phyloP scores from a whole-genome alignment of 2,797 vertebrate genomes.

The Anguilla anguilla region DNA sequence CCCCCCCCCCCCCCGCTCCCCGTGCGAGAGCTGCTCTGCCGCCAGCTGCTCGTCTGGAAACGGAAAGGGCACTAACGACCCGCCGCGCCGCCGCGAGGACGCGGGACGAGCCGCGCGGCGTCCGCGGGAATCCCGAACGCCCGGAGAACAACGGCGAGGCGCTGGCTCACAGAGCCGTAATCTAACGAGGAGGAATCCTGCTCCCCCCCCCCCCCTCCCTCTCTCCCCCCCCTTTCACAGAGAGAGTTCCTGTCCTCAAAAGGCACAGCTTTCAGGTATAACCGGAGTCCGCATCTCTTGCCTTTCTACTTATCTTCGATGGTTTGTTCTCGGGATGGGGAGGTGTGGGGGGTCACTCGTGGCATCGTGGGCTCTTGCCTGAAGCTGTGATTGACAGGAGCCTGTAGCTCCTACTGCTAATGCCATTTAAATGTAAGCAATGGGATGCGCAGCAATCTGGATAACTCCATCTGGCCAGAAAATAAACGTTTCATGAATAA shows the following conservation, averaged over 20 bases:
- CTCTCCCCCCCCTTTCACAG: background rate
- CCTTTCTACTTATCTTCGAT: background rate
- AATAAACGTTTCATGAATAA: background rate
- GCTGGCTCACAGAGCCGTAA: background rate
- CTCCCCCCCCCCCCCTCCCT: too few species aligned
- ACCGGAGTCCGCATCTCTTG: background rate
- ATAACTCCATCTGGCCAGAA: background rate
- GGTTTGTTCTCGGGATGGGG: background rate
- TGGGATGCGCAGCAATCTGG: background rate
- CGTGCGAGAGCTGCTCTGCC: background rate
- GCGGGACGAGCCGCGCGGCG: background rate
- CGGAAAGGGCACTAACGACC: background rate
- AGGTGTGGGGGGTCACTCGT: background rate
- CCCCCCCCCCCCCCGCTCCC: background rate
- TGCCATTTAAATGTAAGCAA: background rate
- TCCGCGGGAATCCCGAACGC: background rate
- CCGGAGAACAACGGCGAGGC: background rate
- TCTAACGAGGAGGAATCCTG: background rate
- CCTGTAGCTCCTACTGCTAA: background rate
- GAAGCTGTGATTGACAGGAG: background rate
- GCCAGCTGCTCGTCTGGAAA: background rate
- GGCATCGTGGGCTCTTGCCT: background rate
- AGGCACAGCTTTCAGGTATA: background rate
- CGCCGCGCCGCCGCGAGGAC: background rate
- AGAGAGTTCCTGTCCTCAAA: background rate